Evolutionary conservation across 2,888 invertebrate genomes (phyloP).

Genomic region (Drosophila infuscata): DNA sequence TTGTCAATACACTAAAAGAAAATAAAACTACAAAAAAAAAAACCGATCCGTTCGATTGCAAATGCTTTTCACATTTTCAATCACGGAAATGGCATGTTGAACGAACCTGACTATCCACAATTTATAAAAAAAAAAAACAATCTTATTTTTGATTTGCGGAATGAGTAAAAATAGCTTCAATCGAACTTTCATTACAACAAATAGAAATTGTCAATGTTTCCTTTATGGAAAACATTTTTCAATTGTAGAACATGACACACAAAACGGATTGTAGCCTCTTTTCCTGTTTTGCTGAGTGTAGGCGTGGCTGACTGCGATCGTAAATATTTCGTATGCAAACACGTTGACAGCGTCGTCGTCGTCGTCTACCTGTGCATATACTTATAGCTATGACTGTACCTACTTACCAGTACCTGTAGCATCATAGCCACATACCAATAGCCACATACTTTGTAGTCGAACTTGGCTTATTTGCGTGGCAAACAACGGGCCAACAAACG

Average conservation of each 20-base stretch:
- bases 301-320: constrained; percentile 48
- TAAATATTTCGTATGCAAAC: constrained; percentile 78
- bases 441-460: constrained; percentile 55
- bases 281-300: constrained; percentile 9
- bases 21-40: neutral
- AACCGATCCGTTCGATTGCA: neutral
- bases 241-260: neutral
- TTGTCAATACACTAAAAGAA: constrained; percentile 3
- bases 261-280: neutral
- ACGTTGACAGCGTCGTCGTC: constrained; percentile 35
- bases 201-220: neutral
- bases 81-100: neutral
- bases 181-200: neutral
- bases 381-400: constrained; percentile 37
- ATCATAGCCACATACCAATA: constrained; percentile 42
- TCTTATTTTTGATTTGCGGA: neutral
- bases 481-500: constrained; percentile 68
- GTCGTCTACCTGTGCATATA: constrained; percentile 35
- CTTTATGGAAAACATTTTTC: neutral
- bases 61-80: neutral
- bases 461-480: constrained; percentile 69
- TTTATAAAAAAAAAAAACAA: neutral
- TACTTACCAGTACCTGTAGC: constrained; percentile 30
- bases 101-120: no score
- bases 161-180: neutral